phyloP scores from a whole-genome alignment of 2,797 vertebrate species.

The Lagorchestes hirsutus region DNA sequence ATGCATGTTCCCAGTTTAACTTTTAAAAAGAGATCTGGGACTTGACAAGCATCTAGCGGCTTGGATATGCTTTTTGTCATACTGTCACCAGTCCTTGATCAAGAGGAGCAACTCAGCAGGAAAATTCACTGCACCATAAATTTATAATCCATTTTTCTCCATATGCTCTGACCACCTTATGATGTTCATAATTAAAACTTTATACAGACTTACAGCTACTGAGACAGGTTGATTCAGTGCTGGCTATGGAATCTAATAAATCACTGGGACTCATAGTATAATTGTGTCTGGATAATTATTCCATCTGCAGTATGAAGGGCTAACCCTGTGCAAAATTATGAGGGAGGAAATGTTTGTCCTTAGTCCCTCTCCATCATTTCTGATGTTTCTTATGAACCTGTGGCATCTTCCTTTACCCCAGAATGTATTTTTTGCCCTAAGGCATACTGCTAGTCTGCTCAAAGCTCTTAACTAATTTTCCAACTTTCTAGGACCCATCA shows the following conservation, averaged over 20 bases:
- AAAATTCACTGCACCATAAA: conserved; percentile 73
- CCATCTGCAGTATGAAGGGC: conserved; percentile 39
- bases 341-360: neutral
- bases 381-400: neutral
- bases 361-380: neutral
- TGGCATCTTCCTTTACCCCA: neutral
- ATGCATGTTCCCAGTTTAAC: neutral
- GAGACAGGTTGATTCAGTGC: conserved; percentile 78
- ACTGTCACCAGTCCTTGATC: conserved; percentile 20
- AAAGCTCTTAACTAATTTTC: conserved; percentile 45
- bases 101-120: conserved; percentile 36
- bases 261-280: conserved; percentile 64
- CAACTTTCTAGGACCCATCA: neutral
- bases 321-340: neutral
- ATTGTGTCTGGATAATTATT: conserved; percentile 75
- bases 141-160: conserved; percentile 80
- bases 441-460: neutral
- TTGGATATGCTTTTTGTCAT: conserved; percentile 36
- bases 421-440: neutral
- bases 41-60: conserved; percentile 53
- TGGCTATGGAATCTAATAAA: conserved; percentile 71
- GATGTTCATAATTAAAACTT: conserved; percentile 79
- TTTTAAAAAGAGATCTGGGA: neutral
- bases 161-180: conserved; percentile 77
- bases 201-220: conserved; percentile 71